These are phyloP conservation scores for Fratercula arctica DNA, from an alignment of 2,797 vertebrate species.

Conservation along the genomic window DNA sequence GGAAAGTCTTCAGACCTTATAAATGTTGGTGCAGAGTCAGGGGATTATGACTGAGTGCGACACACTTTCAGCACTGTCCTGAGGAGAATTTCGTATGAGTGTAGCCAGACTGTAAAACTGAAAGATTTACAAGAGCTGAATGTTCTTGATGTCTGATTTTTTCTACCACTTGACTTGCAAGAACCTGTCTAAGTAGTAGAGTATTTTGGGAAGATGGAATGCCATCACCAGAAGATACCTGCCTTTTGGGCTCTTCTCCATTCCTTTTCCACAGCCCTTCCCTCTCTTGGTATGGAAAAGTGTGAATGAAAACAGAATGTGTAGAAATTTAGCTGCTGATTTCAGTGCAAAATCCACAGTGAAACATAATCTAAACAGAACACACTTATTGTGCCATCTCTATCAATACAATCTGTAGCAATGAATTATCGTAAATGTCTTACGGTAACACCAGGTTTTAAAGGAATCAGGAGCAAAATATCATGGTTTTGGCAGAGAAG, in stretches of 20 bases:
- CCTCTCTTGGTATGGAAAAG: not conserved
- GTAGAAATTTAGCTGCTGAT: not conserved
- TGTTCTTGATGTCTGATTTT: not conserved
- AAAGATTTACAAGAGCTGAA: not conserved
- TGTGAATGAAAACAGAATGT: not conserved
- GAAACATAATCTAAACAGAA: not conserved
- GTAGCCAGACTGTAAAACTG: not conserved
- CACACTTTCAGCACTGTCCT: not conserved
- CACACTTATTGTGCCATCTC: not conserved
- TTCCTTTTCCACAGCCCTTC: not conserved
- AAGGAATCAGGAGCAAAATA: not conserved
- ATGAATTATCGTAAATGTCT: not conserved
- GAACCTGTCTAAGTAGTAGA: not conserved
- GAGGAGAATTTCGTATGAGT: not conserved
- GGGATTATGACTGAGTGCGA: not conserved
- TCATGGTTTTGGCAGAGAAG: not conserved
- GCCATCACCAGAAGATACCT: not conserved
- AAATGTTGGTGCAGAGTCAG: not conserved
- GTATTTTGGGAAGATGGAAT: not conserved
- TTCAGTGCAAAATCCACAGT: not conserved
- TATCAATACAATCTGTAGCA: not conserved
- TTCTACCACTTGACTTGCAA: not conserved
- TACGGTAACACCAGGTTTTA: not conserved
- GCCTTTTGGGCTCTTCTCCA: not conserved
- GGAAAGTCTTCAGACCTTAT: not conserved